Conservation (phyloP, 1,140 invertebrate species). For the Archegozetes longisetosus region DNA sequence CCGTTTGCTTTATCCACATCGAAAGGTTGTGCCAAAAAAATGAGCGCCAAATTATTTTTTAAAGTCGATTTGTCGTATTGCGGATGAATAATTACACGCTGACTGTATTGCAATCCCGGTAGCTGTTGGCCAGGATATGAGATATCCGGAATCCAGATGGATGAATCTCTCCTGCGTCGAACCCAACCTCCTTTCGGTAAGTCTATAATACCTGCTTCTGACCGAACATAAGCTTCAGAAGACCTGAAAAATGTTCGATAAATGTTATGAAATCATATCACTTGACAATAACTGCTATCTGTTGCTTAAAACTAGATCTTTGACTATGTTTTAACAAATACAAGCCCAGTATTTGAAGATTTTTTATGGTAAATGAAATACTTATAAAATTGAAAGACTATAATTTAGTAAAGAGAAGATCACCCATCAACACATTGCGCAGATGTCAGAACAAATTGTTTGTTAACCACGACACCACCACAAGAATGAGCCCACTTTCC, state of each 20-base stretch:
- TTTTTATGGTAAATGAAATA: no score
- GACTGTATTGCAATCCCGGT: neutral
- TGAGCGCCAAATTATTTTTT: conserved; percentile 3
- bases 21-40: neutral
- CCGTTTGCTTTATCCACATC: conserved; percentile 9
- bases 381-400: no score
- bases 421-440: conserved; percentile 8
- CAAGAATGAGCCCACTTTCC: conserved; percentile 3
- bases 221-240: neutral
- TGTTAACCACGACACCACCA: conserved; percentile 7
- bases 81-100: neutral
- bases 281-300: no score
- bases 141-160: no score
- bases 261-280: no score
- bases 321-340: no score
- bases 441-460: conserved; percentile 1
- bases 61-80: conserved; percentile 2
- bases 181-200: conserved; percentile 10
- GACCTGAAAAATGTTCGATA: no score
- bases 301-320: no score
- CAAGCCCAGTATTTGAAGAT: no score
- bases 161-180: neutral
- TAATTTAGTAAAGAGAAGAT: no score
- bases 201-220: conserved; percentile 3
- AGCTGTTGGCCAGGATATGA: neutral